Evolutionary conservation across 2,113 vertebrate species (phyloP).

Genomic region (Psettodes erumei): DNA sequence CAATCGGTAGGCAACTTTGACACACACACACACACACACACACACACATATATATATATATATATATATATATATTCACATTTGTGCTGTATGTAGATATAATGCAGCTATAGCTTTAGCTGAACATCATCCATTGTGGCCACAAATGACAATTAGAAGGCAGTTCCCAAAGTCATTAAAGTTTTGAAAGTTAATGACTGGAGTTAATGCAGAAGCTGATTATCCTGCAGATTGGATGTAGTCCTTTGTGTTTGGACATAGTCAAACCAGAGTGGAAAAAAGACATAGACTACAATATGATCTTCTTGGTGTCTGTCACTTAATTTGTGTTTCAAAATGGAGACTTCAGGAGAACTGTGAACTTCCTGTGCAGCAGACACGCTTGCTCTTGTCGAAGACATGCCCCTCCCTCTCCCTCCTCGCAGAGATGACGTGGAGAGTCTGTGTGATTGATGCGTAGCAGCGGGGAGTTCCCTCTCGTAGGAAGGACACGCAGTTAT

Average conservation of each 20-base stretch:
- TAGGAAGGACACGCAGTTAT: conserved; percentile 54
- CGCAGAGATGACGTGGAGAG: conserved; percentile 26
- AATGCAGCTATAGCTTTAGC: neutral
- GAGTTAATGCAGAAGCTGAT: neutral
- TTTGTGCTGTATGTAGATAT: too few species aligned
- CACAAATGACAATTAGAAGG: neutral
- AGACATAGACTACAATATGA: neutral
- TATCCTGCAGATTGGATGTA: neutral
- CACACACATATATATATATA: too few species aligned
- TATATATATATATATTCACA: too few species aligned
- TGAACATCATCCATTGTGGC: neutral
- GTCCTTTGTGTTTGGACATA: neutral
- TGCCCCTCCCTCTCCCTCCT: neutral
- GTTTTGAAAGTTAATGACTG: neutral
- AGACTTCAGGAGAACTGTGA: neutral
- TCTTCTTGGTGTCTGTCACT: neutral
- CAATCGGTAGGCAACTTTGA: neutral
- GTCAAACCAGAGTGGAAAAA: neutral
- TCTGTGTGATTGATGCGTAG: conserved; percentile 69
- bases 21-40: too few species aligned
- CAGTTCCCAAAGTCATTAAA: neutral
- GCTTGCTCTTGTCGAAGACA: neutral
- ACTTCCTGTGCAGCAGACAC: conserved; percentile 17
- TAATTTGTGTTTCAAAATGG: conserved; percentile 42
- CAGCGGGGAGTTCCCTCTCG: conserved; percentile 82